Conservation (phyloP, 2,797 vertebrate species). For the Momotus momota region DNA sequence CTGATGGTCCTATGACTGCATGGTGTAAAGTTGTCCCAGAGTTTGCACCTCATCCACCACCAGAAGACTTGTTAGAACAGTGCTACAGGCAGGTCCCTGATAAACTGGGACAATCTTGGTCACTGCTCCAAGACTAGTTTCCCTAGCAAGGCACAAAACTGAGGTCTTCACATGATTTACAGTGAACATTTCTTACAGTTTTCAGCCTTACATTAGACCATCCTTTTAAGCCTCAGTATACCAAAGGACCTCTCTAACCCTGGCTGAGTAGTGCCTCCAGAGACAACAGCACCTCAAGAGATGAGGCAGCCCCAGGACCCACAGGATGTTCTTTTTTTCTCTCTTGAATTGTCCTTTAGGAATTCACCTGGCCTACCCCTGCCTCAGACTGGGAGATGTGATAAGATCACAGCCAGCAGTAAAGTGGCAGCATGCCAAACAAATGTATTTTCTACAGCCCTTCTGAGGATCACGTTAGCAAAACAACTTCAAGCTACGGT, state of each 20-base stretch:
- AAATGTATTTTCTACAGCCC: slow-evolving; percentile 5
- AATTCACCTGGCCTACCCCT: neutral
- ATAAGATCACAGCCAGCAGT: neutral
- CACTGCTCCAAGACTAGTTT: neutral
- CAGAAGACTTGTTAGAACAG: neutral
- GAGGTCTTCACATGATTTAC: neutral
- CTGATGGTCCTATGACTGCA: neutral
- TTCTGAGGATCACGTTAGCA: neutral
- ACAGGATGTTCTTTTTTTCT: neutral
- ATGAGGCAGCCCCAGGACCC: neutral
- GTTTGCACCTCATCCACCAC: neutral
- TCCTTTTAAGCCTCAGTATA: neutral
- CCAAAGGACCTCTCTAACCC: neutral
- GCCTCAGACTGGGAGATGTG: neutral
- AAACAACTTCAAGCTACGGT: neutral
- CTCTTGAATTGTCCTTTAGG: neutral
- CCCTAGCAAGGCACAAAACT: neutral
- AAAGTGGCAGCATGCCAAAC: neutral
- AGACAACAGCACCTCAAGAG: neutral
- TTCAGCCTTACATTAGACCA: neutral
- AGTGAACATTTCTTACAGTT: neutral
- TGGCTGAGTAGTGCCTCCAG: neutral
- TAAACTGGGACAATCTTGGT: neutral
- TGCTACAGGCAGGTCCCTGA: neutral
- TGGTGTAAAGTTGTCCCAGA: neutral